phyloP scores from a whole-genome alignment of 2,113 vertebrate species.

The Myotis lucifugus region DNA sequence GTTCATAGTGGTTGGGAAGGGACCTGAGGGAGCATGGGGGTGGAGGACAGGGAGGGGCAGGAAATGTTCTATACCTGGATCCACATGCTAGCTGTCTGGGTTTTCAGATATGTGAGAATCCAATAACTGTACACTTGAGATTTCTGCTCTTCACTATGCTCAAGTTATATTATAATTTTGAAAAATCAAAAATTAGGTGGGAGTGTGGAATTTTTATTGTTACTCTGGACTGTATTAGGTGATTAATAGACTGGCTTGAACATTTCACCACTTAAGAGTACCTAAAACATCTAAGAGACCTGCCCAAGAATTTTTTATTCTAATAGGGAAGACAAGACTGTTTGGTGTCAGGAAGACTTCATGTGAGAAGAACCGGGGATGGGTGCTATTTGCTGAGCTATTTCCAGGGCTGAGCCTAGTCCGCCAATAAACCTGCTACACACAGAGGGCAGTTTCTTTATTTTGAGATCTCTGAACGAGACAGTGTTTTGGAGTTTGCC shows the following conservation, averaged over 20 bases:
- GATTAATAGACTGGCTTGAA: neutral
- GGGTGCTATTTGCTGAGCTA: neutral
- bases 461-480: neutral
- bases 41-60: too few relatives aligned
- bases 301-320: neutral
- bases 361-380: neutral
- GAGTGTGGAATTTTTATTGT: neutral
- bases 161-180: neutral
- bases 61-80: neutral
- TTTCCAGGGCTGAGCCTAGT: too few relatives aligned
- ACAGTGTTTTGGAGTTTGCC: neutral
- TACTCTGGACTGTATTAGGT: neutral
- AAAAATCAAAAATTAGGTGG: slow-evolving; percentile 16
- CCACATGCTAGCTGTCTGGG: neutral
- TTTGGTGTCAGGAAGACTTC: neutral
- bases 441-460: neutral
- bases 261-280: neutral
- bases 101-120: slow-evolving; percentile 14
- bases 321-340: neutral
- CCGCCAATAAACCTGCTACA: neutral
- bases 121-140: neutral
- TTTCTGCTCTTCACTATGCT: neutral
- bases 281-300: neutral
- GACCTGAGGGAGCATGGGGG: neutral
- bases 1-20: neutral